Conservation (phyloP, 2,113 vertebrate genomes). For the Taurulus bubalis region DNA sequence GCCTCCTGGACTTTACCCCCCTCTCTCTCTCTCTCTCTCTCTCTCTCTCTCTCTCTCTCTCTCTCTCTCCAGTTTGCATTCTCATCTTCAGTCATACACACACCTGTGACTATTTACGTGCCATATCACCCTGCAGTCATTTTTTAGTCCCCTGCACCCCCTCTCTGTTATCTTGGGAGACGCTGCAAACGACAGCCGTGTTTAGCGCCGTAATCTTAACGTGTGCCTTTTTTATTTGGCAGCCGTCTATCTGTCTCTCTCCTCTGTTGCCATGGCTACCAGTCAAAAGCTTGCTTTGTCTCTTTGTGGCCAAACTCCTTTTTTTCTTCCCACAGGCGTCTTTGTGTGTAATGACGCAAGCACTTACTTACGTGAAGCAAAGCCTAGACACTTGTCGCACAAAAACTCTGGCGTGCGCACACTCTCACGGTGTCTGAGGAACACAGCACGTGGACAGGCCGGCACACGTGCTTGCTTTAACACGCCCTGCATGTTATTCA, state of each 20-base stretch:
- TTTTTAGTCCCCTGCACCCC: conserved; percentile 31
- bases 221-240: conserved; percentile 56
- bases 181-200: conserved; percentile 16
- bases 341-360: conserved; percentile 66
- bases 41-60: not conserved
- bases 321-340: conserved; percentile 35
- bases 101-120: conserved; percentile 42
- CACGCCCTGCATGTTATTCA: conserved; percentile 14
- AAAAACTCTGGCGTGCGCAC: conserved; percentile 5
- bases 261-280: conserved; percentile 77
- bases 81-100: conserved; percentile 19
- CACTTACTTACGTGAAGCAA: conserved; percentile 38
- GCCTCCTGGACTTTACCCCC: conserved; percentile 11
- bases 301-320: conserved; percentile 69
- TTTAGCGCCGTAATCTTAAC: conserved; percentile 62
- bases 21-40: not conserved
- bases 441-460: not conserved
- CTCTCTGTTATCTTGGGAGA: conserved; percentile 41
- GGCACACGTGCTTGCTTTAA: conserved; percentile 26
- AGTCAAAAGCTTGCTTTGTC: conserved; percentile 77
- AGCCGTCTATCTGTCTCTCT: conserved; percentile 68
- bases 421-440: not conserved
- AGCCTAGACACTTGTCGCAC: conserved; percentile 51
- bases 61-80: not conserved
- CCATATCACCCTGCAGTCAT: conserved; percentile 12